Conservation (phyloP, 2,113 vertebrate genomes). For the Panthera uncia region DNA sequence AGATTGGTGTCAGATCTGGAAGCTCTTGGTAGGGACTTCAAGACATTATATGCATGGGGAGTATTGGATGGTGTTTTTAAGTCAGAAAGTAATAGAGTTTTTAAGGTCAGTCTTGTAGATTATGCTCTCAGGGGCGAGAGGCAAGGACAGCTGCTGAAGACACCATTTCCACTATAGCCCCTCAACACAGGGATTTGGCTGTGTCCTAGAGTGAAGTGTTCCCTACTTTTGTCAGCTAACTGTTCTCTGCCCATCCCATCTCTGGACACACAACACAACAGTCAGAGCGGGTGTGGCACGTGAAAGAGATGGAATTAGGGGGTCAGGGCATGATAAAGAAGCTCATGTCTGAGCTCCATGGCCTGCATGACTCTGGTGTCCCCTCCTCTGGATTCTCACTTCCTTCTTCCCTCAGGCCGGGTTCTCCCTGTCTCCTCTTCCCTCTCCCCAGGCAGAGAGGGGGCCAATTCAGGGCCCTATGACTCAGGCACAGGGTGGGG, state of each 20-base stretch:
- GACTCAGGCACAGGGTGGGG: slow-evolving; percentile 76
- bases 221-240: background rate
- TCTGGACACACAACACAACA: background rate
- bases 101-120: background rate
- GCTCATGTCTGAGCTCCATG: background rate
- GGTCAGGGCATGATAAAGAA: background rate
- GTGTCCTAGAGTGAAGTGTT: background rate
- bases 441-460: slow-evolving; percentile 48
- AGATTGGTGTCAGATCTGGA: background rate
- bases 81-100: background rate
- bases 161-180: background rate
- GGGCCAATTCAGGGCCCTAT: slow-evolving; percentile 70
- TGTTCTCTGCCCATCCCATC: background rate
- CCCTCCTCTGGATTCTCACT: background rate
- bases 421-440: slow-evolving; percentile 27
- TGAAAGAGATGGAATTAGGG: background rate
- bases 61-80: background rate
- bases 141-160: background rate
- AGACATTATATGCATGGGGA: background rate
- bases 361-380: background rate
- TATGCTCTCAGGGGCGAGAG: background rate
- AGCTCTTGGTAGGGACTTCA: background rate
- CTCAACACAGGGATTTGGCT: background rate
- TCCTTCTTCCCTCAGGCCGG: background rate
- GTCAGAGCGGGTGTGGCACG: background rate